Conservation (phyloP, 2,797 vertebrate genomes). For the Cuculus canorus region DNA sequence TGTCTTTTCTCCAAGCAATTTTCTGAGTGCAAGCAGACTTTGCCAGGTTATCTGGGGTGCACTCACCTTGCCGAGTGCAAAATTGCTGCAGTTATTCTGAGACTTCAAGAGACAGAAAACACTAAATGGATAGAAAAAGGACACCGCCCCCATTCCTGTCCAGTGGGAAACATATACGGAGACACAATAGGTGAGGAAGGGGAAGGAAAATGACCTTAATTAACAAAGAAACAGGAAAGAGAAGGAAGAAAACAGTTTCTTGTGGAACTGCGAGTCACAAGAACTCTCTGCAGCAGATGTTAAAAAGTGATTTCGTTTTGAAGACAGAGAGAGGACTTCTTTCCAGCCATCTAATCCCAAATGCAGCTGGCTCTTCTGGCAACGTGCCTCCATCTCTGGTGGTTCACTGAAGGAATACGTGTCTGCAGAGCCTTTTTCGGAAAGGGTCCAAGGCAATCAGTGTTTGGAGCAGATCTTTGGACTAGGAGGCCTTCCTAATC, state of each 20-base stretch:
- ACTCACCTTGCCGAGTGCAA: conserved; percentile 43
- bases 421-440: conserved; percentile 57
- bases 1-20: conserved; percentile 13
- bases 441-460: conserved; percentile 58
- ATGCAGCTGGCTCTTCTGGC: conserved; percentile 66
- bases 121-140: background rate
- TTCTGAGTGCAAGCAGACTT: conserved; percentile 6
- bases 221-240: conserved; percentile 22
- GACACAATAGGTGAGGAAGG: background rate
- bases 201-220: conserved; percentile 31
- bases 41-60: conserved; percentile 20
- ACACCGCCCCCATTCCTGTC: rapidly evolving
- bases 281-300: conserved; percentile 59
- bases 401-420: conserved; percentile 69
- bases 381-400: conserved; percentile 47
- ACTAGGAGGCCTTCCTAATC: background rate
- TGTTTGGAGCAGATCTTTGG: conserved; percentile 36
- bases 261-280: background rate
- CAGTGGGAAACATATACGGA: background rate
- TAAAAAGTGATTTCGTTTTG: conserved; percentile 49
- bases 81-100: background rate
- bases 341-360: conserved; percentile 70
- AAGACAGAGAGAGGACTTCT: conserved; percentile 57
- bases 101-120: background rate
- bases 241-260: conserved; percentile 39